Evolutionary conservation across 2,113 vertebrate genomes (phyloP).

Genomic region (Pomatorhinus ruficollis): DNA sequence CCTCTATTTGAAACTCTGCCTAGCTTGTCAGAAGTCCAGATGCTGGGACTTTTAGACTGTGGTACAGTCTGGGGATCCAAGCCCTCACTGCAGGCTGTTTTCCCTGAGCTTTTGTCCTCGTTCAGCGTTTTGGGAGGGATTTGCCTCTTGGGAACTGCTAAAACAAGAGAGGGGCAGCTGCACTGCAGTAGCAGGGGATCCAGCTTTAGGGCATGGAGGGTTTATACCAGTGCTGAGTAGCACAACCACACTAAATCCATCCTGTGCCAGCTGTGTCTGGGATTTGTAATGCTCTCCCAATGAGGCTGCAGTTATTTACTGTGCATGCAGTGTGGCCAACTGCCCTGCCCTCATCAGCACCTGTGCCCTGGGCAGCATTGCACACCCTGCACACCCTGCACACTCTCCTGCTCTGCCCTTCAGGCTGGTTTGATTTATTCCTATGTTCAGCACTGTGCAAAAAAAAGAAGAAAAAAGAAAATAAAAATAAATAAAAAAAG

Average conservation of each 20-base stretch:
- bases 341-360: neutral
- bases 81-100: neutral
- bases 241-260: neutral
- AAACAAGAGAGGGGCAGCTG: neutral
- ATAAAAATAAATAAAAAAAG: neutral
- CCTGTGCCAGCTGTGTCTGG: neutral
- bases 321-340: rapidly evolving
- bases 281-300: neutral
- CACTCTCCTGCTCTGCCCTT: neutral
- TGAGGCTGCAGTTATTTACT: neutral
- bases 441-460: neutral
- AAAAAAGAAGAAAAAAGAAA: no score
- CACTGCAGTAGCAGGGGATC: neutral
- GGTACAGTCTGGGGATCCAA: neutral
- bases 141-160: neutral
- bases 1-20: neutral
- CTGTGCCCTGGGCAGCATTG: neutral
- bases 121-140: neutral
- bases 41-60: neutral
- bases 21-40: neutral
- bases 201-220: rapidly evolving
- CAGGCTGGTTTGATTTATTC: neutral
- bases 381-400: neutral
- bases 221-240: neutral
- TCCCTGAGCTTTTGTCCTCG: neutral